Evolutionary conservation across 2,888 invertebrate genomes (phyloP).

Genomic region (Trissolcus japonicus): DNA sequence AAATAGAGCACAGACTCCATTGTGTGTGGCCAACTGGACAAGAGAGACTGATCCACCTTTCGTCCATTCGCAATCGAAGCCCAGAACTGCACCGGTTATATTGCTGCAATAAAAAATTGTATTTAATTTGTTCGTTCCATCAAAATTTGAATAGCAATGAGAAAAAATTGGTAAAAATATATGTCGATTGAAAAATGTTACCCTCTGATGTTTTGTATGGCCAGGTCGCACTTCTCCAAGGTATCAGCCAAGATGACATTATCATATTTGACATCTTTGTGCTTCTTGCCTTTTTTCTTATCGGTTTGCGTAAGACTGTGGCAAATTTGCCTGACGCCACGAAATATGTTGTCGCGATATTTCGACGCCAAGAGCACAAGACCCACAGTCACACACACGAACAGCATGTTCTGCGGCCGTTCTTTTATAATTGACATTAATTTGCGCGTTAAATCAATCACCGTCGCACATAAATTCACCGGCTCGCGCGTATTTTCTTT

Average conservation of each 20-base stretch:
- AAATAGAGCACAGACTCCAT: conserved; percentile 84
- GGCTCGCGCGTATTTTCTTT: not conserved
- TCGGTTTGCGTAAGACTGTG: conserved; percentile 61
- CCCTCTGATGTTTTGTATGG: conserved; percentile 73
- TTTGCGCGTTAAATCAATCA: conserved; percentile 9
- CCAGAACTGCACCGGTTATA: conserved; percentile 78
- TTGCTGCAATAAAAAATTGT: conserved; percentile 61
- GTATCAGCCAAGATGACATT: conserved; percentile 73
- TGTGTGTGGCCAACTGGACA: conserved; percentile 83
- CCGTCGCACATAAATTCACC: conserved; percentile 4
- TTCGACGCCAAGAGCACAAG: conserved; percentile 72
- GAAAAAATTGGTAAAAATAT: not conserved
- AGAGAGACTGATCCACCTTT: conserved; percentile 83
- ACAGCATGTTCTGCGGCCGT: conserved; percentile 68
- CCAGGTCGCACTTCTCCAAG: conserved; percentile 72
- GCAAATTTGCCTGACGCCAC: conserved; percentile 69
- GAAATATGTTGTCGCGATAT: conserved; percentile 71
- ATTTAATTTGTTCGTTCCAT: too few species aligned
- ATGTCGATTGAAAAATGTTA: conserved; percentile 50
- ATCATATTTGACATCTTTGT: conserved; percentile 62
- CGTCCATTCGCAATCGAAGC: conserved; percentile 91
- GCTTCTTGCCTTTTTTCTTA: conserved; percentile 31
- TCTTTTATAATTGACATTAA: conserved; percentile 46
- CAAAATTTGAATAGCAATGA: not conserved
- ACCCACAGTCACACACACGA: conserved; percentile 72